Conservation (phyloP, 2,888 invertebrate genomes). For the Congeria kusceri region DNA sequence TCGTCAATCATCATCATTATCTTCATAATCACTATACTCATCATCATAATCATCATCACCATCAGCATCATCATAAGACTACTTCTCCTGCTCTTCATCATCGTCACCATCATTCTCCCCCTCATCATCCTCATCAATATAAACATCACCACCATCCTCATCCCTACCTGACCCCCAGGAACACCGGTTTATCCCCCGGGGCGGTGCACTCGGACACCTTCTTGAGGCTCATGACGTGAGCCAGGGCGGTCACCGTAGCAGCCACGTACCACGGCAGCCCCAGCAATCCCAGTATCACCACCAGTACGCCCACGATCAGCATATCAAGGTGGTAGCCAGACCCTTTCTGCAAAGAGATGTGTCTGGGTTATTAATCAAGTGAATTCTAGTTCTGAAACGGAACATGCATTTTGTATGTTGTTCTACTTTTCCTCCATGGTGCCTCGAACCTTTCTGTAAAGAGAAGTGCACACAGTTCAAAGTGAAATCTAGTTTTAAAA, state of each 20-base stretch:
- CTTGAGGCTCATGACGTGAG: slow-evolving; percentile 98
- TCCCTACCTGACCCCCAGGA: slow-evolving; percentile 92
- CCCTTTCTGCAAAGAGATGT: slow-evolving; percentile 90
- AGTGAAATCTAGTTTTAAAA: no score
- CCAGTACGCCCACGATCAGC: slow-evolving; percentile 94
- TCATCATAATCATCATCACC: neutral
- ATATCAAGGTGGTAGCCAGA: slow-evolving; percentile 98
- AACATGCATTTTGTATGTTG: no score
- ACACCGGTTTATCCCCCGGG: slow-evolving; percentile 98
- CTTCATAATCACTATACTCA: no score
- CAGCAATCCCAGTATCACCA: slow-evolving; percentile 95
- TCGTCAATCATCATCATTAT: no score
- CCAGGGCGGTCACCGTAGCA: slow-evolving; percentile 98
- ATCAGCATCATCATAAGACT: neutral
- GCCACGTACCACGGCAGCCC: slow-evolving; percentile 94
- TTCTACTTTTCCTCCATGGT: no score
- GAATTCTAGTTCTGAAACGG: no score
- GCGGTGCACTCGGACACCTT: slow-evolving; percentile 98
- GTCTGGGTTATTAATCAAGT: no score
- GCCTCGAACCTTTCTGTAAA: no score
- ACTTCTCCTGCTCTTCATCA: neutral
- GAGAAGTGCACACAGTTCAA: no score
- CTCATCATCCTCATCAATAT: no score
- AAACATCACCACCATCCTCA: no score
- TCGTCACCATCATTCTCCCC: no score